Base-by-base conservation (phyloP, 1,140 invertebrate genomes). In the Drosophila lacertosa region DNA sequence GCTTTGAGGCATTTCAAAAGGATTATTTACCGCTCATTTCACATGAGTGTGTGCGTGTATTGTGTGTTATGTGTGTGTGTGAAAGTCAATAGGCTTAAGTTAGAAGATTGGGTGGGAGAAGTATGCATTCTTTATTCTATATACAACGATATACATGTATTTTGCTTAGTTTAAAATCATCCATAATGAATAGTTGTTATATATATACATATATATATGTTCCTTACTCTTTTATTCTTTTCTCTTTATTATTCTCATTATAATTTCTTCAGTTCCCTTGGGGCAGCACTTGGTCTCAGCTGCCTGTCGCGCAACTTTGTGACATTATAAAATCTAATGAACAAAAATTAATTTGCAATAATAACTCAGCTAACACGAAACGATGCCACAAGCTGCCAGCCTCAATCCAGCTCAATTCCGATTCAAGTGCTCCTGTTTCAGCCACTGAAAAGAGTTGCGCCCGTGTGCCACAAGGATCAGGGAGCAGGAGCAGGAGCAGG, bases 291-390 rank as follows among this genome's bases (percentile, higher is more conserved):
- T 60, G 26, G 39, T 39, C 69, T 53, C 81, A 86, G 69, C 82
- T 88, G 81, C 32, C 33, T 40, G 15, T 58, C 37, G 45, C 32
- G 20, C 59, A 72, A 74, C 39, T 80, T 86, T 66, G 65, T 74
- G 77, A 81, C 82, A 86, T 71, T 88, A 63, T 86, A 67, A 77
- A 88, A 88, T 86, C 82, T 86, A 86, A 86, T 86, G 82, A 86
- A 88, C 82, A 81, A 58, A 88, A 86, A 88, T 86, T 86, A 86
- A 86, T 86, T 86, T 86, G 71, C 63, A 88, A 86, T 86, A 86
- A 86, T 86, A 81, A 86, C 77, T 81, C 77, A 81, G 74, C 77
- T 75, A 86, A 88, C 77, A 74, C 77, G 65, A 45, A 82, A 74
- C 72, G 71, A 51, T 50, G 55, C 51, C 55, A 76, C 69, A 76